Conservation (phyloP, 2,113 vertebrate genomes). For the Rhinoderma darwinii region DNA sequence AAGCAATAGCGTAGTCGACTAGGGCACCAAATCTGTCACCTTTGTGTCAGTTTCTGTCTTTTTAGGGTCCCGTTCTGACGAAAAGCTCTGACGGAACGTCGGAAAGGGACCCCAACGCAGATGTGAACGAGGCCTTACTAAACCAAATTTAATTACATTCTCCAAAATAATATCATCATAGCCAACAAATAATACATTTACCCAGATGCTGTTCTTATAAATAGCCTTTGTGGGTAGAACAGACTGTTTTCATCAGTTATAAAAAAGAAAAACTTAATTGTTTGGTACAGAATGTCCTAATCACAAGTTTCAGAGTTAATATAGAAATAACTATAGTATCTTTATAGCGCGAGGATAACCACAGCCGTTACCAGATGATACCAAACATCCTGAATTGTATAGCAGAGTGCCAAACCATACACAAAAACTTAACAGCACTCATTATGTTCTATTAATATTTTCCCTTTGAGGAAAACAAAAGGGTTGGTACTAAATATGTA, state of each 20-base stretch:
- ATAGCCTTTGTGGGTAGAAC: conserved; percentile 42
- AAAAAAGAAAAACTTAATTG: neutral
- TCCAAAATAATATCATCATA: conserved; percentile 9
- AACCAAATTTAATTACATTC: conserved; percentile 29
- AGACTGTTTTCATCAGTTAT: conserved; percentile 16
- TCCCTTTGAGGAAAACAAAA: neutral
- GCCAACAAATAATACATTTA: conserved; percentile 16
- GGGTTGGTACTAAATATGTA: neutral
- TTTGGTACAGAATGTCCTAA: conserved; percentile 37
- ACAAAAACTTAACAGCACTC: neutral
- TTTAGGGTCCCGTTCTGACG: too few species aligned
- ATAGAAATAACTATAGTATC: conserved; percentile 6
- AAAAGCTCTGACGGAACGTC: too few species aligned
- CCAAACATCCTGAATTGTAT: neutral
- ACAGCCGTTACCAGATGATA: conserved; percentile 45
- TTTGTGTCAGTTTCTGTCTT: too few species aligned
- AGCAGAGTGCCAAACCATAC: conserved; percentile 25
- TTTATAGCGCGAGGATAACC: conserved; percentile 30
- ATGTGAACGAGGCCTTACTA: neutral
- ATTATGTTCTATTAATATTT: conserved; percentile 36
- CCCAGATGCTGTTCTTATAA: conserved; percentile 20
- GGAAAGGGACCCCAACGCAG: too few species aligned
- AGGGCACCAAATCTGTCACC: too few species aligned
- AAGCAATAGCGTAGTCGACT: too few species aligned
- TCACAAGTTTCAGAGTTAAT: conserved; percentile 23